Base-by-base conservation (phyloP, 2,888 invertebrate genomes). In the Drosophila eohydei region DNA sequence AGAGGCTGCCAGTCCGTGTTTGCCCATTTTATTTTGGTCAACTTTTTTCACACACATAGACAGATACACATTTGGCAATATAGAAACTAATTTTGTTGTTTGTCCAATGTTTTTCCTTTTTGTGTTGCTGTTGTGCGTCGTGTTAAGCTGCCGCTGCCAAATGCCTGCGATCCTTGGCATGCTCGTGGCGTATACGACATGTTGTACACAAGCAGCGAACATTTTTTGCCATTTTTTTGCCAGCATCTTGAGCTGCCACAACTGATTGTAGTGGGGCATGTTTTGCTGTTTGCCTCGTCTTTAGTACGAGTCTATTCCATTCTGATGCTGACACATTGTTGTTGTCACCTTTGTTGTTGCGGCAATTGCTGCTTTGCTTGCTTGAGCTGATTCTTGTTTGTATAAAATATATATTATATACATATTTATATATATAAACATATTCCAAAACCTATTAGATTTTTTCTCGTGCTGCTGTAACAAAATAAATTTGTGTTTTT, bases 311-410 rank as follows among this genome's bases (percentile, higher is more conserved):
- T 78, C 71, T 64, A 57, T 72, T 71, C 60, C 67, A 75, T 84
- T 79, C 70, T 70, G 62, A 52, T 78, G 76, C 68, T 72, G 83
- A 69, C 78, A 78, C 75, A 75, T 74, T 72, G 69, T 78, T 78
- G 64, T 77, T 81, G 71, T 67, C 71, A 64, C 51, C 56, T 32
- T 41, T 56, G 48, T 60, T 48, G 41, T 46, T 57, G 26, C 57
- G 21, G 51, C 54, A 52, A 41, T 46, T 69, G 56, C 51, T 60
- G 52, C 58, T 48, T 48, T 46, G 26, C 32, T 46, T 61, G 64
- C 48, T 46, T 68, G 54, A 34, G n/a, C 7, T 32, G 48, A n/a
- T n/a, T 61, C 52, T 51, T 61, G 66, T 40, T 30, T 36, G 36
- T 52, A 36, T 36, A 12, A 21, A 36, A 52, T 52, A 36, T 60